These are phyloP conservation scores for Zelleria hepariella DNA, from an alignment of 2,888 invertebrate genomes.

Conservation along the genomic window DNA sequence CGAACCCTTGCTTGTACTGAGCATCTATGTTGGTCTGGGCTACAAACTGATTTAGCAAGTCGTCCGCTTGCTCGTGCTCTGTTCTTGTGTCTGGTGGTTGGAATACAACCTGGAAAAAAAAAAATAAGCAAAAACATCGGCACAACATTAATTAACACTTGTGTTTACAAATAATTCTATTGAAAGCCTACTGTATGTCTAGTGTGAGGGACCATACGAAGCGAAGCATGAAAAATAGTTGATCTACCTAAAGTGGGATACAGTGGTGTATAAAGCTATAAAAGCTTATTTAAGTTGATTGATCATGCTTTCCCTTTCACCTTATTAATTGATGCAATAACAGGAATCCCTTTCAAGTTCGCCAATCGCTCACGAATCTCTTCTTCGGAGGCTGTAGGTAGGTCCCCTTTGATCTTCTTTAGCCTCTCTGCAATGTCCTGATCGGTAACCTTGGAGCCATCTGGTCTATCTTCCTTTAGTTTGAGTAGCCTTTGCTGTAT, in stretches of 20 bases:
- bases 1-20: slow-evolving; percentile 47
- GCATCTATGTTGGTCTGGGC: slow-evolving; percentile 63
- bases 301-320: neutral
- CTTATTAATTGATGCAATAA: neutral
- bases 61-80: slow-evolving; percentile 79
- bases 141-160: no score
- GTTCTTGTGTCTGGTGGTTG: slow-evolving; percentile 73
- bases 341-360: slow-evolving; percentile 75
- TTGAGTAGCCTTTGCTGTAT: slow-evolving; percentile 78
- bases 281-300: slow-evolving; percentile 15
- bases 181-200: no score
- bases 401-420: slow-evolving; percentile 40
- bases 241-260: no score
- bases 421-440: slow-evolving; percentile 40
- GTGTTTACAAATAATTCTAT: no score
- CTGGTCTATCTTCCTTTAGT: slow-evolving; percentile 72
- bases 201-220: no score
- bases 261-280: no score
- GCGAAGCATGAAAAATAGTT: no score
- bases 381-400: slow-evolving; percentile 69
- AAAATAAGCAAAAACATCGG: no score
- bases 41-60: slow-evolving; percentile 75
- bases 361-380: slow-evolving; percentile 77
- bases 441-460: slow-evolving; percentile 20
- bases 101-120: neutral